Evolutionary conservation across 2,888 invertebrate species (phyloP).

Genomic region (Orthonevra nobilis): DNA sequence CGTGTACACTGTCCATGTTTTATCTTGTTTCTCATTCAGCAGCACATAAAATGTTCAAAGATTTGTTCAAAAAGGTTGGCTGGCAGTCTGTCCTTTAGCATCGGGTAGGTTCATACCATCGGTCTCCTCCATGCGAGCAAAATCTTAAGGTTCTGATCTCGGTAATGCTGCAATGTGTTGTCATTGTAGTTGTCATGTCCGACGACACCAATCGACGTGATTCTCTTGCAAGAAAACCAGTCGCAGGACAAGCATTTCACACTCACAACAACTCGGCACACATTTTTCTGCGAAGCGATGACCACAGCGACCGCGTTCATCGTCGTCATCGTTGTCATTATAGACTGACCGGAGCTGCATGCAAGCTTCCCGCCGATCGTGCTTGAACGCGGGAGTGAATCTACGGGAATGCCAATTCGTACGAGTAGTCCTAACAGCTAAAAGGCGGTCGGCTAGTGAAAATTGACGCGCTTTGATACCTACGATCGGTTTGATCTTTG

Average conservation of each 20-base stretch:
- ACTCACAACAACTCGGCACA: constrained; percentile 1
- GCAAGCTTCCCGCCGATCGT: no score
- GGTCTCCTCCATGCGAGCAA: constrained; percentile 19
- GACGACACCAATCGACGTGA: constrained; percentile 69
- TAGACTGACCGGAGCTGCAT: constrained; percentile 65
- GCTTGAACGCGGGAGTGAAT: constrained; percentile 63
- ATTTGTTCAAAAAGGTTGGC: constrained; percentile 56
- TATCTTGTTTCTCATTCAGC: constrained; percentile 63
- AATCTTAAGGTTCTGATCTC: neutral
- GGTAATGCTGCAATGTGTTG: constrained; percentile 49
- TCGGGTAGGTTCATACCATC: no score
- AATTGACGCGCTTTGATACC: constrained; percentile 63
- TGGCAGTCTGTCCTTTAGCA: no score
- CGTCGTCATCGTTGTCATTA: constrained; percentile 54
- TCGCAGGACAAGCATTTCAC: neutral
- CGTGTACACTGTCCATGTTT: constrained; percentile 70
- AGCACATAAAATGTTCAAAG: constrained; percentile 64
- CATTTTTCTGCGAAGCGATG: neutral
- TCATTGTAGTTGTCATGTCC: constrained; percentile 71
- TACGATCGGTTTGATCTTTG: constrained; percentile 69
- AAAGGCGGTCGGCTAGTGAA: constrained; percentile 31
- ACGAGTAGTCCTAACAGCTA: no score
- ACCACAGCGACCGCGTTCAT: constrained; percentile 2
- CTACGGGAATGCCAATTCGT: constrained; percentile 40
- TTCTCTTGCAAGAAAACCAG: constrained; percentile 17